Evolutionary conservation across 2,113 vertebrate species (phyloP).

Genomic region (Pantherophis guttatus): DNA sequence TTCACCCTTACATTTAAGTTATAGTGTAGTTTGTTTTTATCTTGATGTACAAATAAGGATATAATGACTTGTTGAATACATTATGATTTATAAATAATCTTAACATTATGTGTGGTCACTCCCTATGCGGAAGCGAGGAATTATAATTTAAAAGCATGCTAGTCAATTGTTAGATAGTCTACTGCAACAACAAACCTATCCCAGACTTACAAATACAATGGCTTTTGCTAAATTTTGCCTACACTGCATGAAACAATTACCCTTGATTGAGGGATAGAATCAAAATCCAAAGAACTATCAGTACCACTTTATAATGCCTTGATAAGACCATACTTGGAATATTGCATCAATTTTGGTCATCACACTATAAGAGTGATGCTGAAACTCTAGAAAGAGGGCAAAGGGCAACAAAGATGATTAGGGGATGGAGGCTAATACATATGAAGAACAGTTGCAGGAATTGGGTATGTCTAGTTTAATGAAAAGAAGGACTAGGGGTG

Average conservation of each 20-base stretch:
- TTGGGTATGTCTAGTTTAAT: no score
- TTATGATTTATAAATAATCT: not conserved
- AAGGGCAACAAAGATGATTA: no score
- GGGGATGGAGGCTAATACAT: no score
- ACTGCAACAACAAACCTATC: not conserved
- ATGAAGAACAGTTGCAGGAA: no score
- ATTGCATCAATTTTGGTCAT: no score
- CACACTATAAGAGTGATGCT: no score
- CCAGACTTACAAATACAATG: not conserved
- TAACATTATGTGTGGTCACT: not conserved
- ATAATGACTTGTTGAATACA: not conserved
- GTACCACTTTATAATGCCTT: no score
- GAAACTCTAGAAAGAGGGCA: no score
- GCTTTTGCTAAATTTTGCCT: not conserved
- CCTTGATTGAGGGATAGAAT: not conserved
- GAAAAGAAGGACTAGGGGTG: no score
- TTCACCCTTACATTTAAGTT: not conserved
- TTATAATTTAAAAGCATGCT: not conserved
- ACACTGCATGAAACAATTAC: not conserved
- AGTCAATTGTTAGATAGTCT: not conserved
- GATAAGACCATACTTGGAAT: no score
- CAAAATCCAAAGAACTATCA: no score
- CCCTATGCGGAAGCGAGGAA: not conserved
- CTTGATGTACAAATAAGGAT: not conserved
- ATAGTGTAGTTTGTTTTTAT: not conserved